Evolutionary conservation across 2,888 invertebrate genomes (phyloP), one percentile per base, ranked within the genome.

Genomic region (Phania funesta): DNA sequence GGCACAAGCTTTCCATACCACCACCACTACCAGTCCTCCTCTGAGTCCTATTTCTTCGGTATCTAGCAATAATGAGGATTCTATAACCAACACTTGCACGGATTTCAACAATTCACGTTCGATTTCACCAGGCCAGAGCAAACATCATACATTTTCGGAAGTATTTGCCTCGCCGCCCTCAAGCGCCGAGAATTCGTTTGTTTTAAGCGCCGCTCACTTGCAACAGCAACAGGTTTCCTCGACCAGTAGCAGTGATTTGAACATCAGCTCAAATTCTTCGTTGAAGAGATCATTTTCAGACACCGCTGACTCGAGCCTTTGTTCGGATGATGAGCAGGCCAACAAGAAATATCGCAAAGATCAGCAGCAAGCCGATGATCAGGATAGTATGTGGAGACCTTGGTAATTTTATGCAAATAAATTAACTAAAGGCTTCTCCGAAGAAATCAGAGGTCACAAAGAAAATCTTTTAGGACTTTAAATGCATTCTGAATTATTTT

Each of bases 11-110:
- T 65, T 76, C 24, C 75, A 68, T n/a, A 71, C 87, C 24, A 86
- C 86, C 22, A 85, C 87, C 8, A 84, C 86, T 26, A 87, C 93
- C 77, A 95, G 95, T 87, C 95, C 95, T 0, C 94, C 95, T 0
- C 87, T 94, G 13, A 95, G 95, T 86, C 95, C 95, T 0, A 90
- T 94, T 18, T 94, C 94, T 0, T 94, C 95, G 50, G 76, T 74
- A 1, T 85, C 84, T 56, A 93, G 94, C 52, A 94, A 93, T 84
- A 91, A 92, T 44, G 93, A 93, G 13, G 94, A 94, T 84, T 94
- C 94, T 26, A 89, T 91, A 1, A 87, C 87, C 84, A 87, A 87
- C 18, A 93, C 93, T 3, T 92, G 87, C 74, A 87, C 93, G 0
- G 91, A 92, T 58, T 86, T 86, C 62, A 78, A 78, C 13, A 60